Percentiles rank a stretch among this genome's conserved stretches.
Conservation (phyloP, 2,888 invertebrate species). For the Phragmatobia fuliginosa region DNA sequence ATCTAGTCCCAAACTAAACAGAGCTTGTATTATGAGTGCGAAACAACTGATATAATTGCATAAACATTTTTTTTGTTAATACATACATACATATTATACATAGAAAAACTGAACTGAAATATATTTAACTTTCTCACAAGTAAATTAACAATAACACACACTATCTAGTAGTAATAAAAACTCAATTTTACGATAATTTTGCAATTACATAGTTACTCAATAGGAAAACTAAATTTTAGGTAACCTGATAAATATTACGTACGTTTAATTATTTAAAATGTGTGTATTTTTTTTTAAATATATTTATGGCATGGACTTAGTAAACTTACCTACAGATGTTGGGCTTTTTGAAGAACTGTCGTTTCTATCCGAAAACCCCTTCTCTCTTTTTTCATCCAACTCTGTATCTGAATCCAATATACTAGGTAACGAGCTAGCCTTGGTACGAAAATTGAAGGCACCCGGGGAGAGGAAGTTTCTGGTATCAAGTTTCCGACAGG, state of each 20-base stretch:
- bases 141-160: background rate
- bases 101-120: too few species aligned
- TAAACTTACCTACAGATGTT: conserved; percentile 86
- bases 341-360: conserved; percentile 89
- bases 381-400: conserved; percentile 84
- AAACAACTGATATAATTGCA: too few species aligned
- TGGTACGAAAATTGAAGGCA: conserved; percentile 85
- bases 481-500: conserved; percentile 65
- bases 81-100: too few species aligned
- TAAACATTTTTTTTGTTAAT: too few species aligned
- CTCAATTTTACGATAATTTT: conserved; percentile 6
- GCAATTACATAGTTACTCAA: background rate
- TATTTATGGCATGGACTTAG: background rate
- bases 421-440: conserved; percentile 93
- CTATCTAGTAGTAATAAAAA: background rate
- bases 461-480: conserved; percentile 87
- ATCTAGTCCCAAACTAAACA: too few species aligned
- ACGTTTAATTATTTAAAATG: conserved; percentile 2
- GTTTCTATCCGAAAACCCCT: conserved; percentile 75
- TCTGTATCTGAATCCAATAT: conserved; percentile 93
- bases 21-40: too few species aligned
- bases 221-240: background rate
- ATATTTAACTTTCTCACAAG: background rate
- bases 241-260: background rate
- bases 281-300: background rate